Base-by-base conservation (phyloP, 2,113 vertebrate genomes). In the Megaleporinus macrocephalus region DNA sequence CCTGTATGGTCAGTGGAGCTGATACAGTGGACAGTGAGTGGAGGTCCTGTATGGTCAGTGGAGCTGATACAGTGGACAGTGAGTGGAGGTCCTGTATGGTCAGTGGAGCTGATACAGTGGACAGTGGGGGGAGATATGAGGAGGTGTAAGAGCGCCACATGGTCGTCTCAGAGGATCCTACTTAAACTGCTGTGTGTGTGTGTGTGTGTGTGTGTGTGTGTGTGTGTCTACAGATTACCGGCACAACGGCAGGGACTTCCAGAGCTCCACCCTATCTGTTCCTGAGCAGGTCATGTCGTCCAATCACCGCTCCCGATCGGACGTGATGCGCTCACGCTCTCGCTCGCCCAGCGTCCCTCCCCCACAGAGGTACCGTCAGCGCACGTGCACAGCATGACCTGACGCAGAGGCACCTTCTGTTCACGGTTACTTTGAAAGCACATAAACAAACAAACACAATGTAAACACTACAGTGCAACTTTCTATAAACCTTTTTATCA, bases 261-360 rank as follows among this genome's bases (percentile, higher is more conserved):
- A 97, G 88, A 97, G 96, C 88, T 98, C 97, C 78, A 96, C 96
- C 1, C 92, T 98, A 12, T 99, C 97, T 73, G 96, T 99, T 85
- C 96, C 96, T 59, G 98, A 99, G 84, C 96, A 97, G 93, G 96
- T 97, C 76, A 96, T 98, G 89, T 94, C 95, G 49, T 96, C 96
- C 87, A 97, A 95, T 90, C 96, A 97, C 87, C 93, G 95, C 86
- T 95, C 96, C 83, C 95, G 93, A 63, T 94, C 96, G 0, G 95
- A 94, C 82, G 88, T 96, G 93, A 95, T 94, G 87, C 92, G 95
- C 90, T 95, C 95, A 69, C 95, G 97, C 81, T 96, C 97, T 0
- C 96, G 95, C 89, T 99, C 97, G 26, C 97, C 97, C 0, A 98
- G 96, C 88, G 96, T 97, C 69, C 95, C 96, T 69, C 95, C 96